A percentile compares a stretch with the other conserved stretches of the same genome.
Conservation (phyloP, 1,140 invertebrate species). For the Doryteuthis pealeii region DNA sequence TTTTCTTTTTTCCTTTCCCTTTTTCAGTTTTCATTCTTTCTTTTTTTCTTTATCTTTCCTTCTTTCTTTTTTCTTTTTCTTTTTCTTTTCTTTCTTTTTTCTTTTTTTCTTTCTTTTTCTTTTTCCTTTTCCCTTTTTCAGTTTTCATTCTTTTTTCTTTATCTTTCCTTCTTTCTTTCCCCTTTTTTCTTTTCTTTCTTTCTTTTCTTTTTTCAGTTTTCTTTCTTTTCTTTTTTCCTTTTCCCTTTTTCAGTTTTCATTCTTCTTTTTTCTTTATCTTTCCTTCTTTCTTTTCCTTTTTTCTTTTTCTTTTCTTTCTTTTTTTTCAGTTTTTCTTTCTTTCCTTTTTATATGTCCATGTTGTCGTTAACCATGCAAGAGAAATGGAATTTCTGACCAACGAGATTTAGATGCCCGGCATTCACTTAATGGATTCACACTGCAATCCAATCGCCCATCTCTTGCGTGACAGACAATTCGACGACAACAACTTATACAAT, state of each 20-base stretch:
- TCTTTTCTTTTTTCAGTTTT: not conserved
- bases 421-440: no score
- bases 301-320: not conserved
- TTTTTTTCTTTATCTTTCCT: not conserved
- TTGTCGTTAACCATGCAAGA: not conserved
- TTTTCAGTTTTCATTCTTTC: not conserved
- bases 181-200: not conserved
- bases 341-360: not conserved
- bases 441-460: no score
- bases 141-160: no score
- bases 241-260: no score
- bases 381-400: no score
- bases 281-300: no score
- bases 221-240: not conserved
- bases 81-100: not conserved
- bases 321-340: not conserved
- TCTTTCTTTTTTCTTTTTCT: not conserved
- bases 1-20: not conserved
- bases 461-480: no score
- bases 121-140: not conserved
- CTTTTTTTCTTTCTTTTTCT: not conserved
- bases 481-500: no score
- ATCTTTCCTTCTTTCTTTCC: not conserved
- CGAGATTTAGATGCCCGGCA: no score
- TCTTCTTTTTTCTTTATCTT: no score